Percentiles rank a stretch among this genome's conserved stretches.
Evolutionary conservation across 1,140 invertebrate genomes (phyloP).

Genomic region (Drosophila arawakana): DNA sequence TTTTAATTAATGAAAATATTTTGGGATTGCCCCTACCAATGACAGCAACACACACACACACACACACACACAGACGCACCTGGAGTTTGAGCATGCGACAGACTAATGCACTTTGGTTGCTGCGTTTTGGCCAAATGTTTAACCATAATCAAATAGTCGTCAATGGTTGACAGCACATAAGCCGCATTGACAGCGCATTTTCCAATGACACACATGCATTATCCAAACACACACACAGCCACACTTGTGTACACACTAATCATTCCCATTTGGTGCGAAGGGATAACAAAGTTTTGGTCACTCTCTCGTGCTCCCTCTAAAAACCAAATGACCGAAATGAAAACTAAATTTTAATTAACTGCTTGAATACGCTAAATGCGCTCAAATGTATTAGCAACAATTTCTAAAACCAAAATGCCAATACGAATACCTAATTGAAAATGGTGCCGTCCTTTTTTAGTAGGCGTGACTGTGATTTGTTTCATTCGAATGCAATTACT

Average conservation of each 20-base stretch:
- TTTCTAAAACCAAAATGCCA: not conserved
- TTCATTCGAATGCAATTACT: conserved; percentile 49
- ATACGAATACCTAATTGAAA: conserved; percentile 47
- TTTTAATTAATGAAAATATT: conserved; percentile 78
- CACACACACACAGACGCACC: not conserved
- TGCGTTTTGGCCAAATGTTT: conserved; percentile 64
- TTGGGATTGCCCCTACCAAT: conserved; percentile 6
- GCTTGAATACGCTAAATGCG: conserved; percentile 20
- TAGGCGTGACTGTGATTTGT: conserved; percentile 2
- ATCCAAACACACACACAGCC: conserved; percentile 7
- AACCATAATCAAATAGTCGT: conserved; percentile 70
- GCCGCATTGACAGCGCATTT: conserved; percentile 48
- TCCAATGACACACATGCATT: not conserved
- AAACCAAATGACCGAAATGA: conserved; percentile 58
- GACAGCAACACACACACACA: not conserved
- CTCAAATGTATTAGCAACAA: conserved; percentile 24
- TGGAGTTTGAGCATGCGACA: not conserved
- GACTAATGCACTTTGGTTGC: conserved; percentile 35
- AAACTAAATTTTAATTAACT: conserved; percentile 80
- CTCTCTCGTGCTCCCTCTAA: not conserved
- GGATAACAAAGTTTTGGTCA: conserved; percentile 21
- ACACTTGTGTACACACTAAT: conserved; percentile 6
- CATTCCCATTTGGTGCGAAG: conserved; percentile 13
- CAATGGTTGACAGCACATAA: conserved; percentile 54
- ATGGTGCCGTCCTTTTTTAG: conserved; percentile 25